phyloP scores from a whole-genome alignment of 2,888 invertebrate genomes.

The Aromia moschata region DNA sequence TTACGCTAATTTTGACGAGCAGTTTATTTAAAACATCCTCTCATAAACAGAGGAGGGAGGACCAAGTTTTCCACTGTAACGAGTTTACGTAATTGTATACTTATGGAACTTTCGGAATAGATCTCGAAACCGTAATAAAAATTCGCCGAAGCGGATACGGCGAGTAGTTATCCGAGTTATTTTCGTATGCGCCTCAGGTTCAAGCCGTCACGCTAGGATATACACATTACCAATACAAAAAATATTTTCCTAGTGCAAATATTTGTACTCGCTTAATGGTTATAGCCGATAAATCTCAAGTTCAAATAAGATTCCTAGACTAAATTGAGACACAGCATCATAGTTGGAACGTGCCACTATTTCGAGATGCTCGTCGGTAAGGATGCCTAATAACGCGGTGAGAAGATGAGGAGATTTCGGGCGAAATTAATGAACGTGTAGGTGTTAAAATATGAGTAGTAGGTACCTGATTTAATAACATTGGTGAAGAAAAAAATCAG shows the following conservation, averaged over 20 bases:
- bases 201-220: not conserved
- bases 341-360: not conserved
- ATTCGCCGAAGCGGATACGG: slow-evolving; percentile 12
- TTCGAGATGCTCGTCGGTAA: not conserved
- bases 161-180: slow-evolving; percentile 11
- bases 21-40: no score
- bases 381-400: not conserved
- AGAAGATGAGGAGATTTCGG: no score
- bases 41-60: no score
- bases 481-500: no score
- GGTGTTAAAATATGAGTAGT: no score
- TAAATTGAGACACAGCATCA: slow-evolving; percentile 1
- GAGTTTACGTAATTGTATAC: no score
- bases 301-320: not conserved
- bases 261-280: slow-evolving; percentile 20
- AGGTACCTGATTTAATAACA: no score
- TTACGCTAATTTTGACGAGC: no score
- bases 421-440: no score
- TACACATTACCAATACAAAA: slow-evolving; percentile 15
- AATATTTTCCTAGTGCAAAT: slow-evolving; percentile 22
- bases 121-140: slow-evolving; percentile 5
- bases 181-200: slow-evolving; percentile 13
- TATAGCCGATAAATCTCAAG: slow-evolving; percentile 20
- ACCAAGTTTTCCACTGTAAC: no score
- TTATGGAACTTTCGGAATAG: no score